Percentiles rank a stretch among this genome's conserved stretches.
Conservation (phyloP, 2,797 vertebrate species). For the Mycteria americana region DNA sequence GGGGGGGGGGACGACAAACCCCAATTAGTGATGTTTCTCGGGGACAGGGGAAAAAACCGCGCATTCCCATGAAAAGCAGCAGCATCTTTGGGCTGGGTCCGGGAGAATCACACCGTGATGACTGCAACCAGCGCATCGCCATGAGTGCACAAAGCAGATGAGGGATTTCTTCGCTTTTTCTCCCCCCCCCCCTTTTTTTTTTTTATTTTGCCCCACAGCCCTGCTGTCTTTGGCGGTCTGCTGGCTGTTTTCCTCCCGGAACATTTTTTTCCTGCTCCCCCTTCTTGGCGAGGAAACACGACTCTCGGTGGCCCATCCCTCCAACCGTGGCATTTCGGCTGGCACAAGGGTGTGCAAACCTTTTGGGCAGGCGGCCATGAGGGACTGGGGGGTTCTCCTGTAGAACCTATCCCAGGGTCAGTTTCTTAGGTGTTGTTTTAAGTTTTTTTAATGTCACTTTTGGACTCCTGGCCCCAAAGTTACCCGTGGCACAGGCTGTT, state of each 20-base stretch:
- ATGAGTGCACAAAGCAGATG: background rate
- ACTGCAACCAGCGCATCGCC: background rate
- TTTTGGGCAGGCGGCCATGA: background rate
- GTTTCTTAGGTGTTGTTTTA: too few relatives aligned
- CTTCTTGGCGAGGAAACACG: background rate
- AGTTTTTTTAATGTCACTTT: background rate
- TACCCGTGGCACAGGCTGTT: background rate
- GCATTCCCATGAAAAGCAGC: background rate
- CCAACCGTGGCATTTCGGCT: background rate
- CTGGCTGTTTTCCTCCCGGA: background rate
- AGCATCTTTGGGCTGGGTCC: background rate
- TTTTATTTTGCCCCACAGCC: background rate
- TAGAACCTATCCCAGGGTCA: background rate
- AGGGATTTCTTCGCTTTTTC: background rate
- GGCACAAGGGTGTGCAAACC: rapidly evolving
- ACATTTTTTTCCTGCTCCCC: background rate
- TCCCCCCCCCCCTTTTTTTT: rapidly evolving
- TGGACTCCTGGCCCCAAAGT: background rate
- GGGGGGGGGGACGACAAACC: too few relatives aligned
- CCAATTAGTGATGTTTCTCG: background rate
- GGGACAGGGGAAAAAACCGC: background rate
- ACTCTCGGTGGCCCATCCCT: too few relatives aligned
- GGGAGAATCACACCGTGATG: background rate
- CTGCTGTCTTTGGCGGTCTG: background rate
- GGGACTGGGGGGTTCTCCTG: background rate